Conservation (phyloP, 2,888 invertebrate species). For the Ctena decussata region DNA sequence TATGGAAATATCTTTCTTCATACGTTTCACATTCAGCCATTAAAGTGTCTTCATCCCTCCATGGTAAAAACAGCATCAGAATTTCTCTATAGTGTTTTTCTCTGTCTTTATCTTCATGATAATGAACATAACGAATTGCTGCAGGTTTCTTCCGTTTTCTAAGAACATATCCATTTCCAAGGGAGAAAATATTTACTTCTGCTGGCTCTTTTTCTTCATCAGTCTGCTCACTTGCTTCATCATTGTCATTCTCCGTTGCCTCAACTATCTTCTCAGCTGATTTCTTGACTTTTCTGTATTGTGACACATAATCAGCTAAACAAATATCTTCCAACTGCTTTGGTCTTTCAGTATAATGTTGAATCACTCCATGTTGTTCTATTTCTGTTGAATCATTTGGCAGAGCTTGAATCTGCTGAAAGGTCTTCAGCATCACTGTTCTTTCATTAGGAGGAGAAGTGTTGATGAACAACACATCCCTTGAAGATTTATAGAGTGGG, state of each 20-base stretch:
- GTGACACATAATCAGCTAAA: slow-evolving; percentile 33
- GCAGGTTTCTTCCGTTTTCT: not conserved
- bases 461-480: slow-evolving; percentile 55
- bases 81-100: slow-evolving; percentile 36
- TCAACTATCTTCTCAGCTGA: too few relatives aligned
- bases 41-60: slow-evolving; percentile 10
- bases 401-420: slow-evolving; percentile 47
- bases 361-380: slow-evolving; percentile 22
- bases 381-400: slow-evolving; percentile 42
- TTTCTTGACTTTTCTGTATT: not conserved
- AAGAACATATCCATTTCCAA: not conserved
- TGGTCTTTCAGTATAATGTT: slow-evolving; percentile 57
- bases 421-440: slow-evolving; percentile 68
- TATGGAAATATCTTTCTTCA: not conserved
- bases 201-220: too few relatives aligned
- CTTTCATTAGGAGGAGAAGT: slow-evolving; percentile 67
- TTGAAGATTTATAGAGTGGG: slow-evolving; percentile 44
- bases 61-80: slow-evolving; percentile 28
- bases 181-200: too few relatives aligned
- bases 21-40: slow-evolving; percentile 15
- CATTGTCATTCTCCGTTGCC: too few relatives aligned
- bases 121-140: slow-evolving; percentile 36
- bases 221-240: too few relatives aligned
- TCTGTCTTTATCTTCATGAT: slow-evolving; percentile 3
- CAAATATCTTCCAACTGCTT: slow-evolving; percentile 41